Percentiles rank a stretch among this genome's conserved stretches.
Conservation (phyloP, 2,797 vertebrate genomes). For the Coilia nasus region DNA sequence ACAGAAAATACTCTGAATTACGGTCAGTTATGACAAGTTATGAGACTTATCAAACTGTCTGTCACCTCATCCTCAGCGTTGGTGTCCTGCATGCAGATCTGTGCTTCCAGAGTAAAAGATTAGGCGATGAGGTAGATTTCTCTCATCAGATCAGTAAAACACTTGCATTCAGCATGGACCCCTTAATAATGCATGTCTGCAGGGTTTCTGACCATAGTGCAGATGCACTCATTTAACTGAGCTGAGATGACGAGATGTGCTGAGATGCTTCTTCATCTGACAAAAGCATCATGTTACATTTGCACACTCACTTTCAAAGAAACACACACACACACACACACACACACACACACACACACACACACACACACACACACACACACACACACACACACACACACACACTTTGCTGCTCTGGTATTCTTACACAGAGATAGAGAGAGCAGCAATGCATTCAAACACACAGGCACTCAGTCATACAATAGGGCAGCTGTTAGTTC, state of each 20-base stretch:
- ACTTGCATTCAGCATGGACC: not conserved
- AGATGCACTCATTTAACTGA: not conserved
- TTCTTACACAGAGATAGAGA: not conserved
- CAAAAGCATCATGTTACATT: not conserved
- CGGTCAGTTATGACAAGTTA: too few relatives aligned
- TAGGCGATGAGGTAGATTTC: not conserved
- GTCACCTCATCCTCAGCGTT: not conserved
- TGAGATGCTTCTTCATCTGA: not conserved
- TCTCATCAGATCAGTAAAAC: not conserved
- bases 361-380: constrained; percentile 3
- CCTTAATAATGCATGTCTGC: not conserved
- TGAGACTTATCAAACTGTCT: not conserved
- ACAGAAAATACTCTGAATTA: too few relatives aligned
- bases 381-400: not conserved
- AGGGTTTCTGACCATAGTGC: not conserved
- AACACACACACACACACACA: too few relatives aligned
- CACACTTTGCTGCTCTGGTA: not conserved
- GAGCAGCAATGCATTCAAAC: not conserved
- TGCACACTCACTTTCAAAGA: too few relatives aligned
- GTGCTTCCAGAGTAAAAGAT: too few relatives aligned
- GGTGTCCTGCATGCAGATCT: not conserved
- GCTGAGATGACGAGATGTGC: not conserved
- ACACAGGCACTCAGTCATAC: constrained; percentile 22
- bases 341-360: not conserved
- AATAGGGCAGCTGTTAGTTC: constrained; percentile 48